Evolutionary conservation across 2,797 vertebrate species (phyloP).

Genomic region (Sebastes kiyomatsui): DNA sequence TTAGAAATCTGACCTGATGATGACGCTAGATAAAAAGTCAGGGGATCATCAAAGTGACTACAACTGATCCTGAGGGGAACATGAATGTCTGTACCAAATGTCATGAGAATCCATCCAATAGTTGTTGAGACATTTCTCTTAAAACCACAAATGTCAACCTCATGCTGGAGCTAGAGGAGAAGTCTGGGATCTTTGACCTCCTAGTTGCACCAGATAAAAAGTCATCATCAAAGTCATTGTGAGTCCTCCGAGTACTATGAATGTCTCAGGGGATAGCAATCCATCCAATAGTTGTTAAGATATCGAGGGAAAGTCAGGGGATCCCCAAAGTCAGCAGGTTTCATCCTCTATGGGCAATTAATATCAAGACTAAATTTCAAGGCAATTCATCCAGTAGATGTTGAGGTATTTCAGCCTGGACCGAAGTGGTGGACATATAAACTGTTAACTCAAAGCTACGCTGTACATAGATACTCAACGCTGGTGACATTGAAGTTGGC

Average conservation of each 20-base stretch:
- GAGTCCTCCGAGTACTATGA: not conserved
- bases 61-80: not conserved
- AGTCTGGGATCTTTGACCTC: not conserved
- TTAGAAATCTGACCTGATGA: not conserved
- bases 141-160: not conserved
- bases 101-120: not conserved
- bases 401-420: not conserved
- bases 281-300: not conserved
- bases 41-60: not conserved
- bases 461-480: not conserved
- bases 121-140: not conserved
- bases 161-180: not conserved
- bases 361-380: not conserved
- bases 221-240: not conserved
- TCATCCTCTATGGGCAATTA: not conserved
- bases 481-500: not conserved
- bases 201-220: too few relatives aligned
- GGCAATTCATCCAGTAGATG: not conserved
- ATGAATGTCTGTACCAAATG: not conserved
- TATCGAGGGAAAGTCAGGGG: too few relatives aligned
- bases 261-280: accelerated
- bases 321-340: not conserved
- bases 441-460: not conserved
- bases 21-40: not conserved
- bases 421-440: not conserved